These are phyloP conservation scores for Scaptomyza parva DNA, from an alignment of 2,888 invertebrate species.

Conservation along the genomic window DNA sequence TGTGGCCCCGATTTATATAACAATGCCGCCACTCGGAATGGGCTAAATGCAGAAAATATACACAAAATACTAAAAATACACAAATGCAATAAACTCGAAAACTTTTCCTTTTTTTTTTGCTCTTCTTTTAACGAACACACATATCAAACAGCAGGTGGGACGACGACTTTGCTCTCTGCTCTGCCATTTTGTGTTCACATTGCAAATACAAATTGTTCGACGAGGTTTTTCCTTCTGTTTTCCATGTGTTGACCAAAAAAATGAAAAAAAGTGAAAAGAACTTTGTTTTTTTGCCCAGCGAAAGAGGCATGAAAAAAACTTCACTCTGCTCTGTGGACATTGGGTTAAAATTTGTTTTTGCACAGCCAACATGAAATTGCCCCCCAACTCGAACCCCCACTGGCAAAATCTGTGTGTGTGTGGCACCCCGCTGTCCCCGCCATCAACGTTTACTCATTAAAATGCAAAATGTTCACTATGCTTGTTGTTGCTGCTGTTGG, in stretches of 20 bases:
- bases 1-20: constrained; percentile 27
- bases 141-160: constrained; percentile 80
- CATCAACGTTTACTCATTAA: constrained; percentile 73
- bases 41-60: background rate
- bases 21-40: no score
- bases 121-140: constrained; percentile 39
- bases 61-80: constrained; percentile 6
- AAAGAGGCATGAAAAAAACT: constrained; percentile 2
- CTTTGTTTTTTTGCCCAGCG: constrained; percentile 25
- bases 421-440: no score
- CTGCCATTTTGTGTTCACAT: constrained; percentile 77
- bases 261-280: no score
- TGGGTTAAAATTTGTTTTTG: constrained; percentile 55
- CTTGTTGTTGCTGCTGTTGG: no score
- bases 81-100: constrained; percentile 21
- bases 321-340: constrained; percentile 27
- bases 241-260: constrained; percentile 1
- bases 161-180: constrained; percentile 35
- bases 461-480: constrained; percentile 73
- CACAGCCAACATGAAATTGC: constrained; percentile 43
- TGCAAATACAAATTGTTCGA: constrained; percentile 74
- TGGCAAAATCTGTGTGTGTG: background rate
- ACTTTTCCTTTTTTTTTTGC: background rate
- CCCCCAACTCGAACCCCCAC: no score
- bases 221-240: constrained; percentile 8